Evolutionary conservation across 2,797 vertebrate species (phyloP).

Genomic region (Artibeus jamaicensis): DNA sequence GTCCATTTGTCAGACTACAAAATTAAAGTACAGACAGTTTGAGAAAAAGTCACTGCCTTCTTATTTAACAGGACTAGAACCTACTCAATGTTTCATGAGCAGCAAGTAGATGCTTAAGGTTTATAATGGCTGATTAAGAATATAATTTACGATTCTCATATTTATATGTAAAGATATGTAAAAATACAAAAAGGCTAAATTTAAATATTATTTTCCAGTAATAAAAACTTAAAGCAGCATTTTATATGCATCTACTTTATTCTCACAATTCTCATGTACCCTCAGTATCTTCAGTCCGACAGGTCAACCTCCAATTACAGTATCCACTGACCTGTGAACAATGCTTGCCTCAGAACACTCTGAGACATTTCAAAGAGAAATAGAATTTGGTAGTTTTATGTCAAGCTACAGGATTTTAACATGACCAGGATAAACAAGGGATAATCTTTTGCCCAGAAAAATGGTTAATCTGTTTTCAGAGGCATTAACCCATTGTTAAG

Average conservation of each 20-base stretch:
- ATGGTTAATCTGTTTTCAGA: conserved; percentile 42
- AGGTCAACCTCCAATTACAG: neutral
- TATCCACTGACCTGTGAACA: neutral
- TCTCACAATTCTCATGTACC: neutral
- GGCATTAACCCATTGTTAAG: conserved; percentile 13
- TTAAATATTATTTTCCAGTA: neutral
- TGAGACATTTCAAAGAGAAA: neutral
- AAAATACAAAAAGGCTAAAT: neutral
- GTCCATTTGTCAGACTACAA: neutral
- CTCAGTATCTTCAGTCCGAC: neutral
- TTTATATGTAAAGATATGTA: neutral
- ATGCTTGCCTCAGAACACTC: neutral
- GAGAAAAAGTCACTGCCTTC: neutral
- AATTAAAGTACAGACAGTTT: neutral
- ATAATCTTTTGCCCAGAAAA: neutral
- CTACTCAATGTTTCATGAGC: neutral
- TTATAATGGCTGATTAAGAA: neutral
- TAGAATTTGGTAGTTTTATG: neutral
- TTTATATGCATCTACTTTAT: neutral
- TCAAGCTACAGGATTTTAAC: neutral
- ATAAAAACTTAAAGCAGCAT: neutral
- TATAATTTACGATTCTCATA: neutral
- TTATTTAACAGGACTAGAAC: neutral
- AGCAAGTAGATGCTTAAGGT: neutral
- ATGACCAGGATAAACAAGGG: neutral